Conservation (phyloP, 1,140 invertebrate genomes). For the Macrobrachium nipponense region DNA sequence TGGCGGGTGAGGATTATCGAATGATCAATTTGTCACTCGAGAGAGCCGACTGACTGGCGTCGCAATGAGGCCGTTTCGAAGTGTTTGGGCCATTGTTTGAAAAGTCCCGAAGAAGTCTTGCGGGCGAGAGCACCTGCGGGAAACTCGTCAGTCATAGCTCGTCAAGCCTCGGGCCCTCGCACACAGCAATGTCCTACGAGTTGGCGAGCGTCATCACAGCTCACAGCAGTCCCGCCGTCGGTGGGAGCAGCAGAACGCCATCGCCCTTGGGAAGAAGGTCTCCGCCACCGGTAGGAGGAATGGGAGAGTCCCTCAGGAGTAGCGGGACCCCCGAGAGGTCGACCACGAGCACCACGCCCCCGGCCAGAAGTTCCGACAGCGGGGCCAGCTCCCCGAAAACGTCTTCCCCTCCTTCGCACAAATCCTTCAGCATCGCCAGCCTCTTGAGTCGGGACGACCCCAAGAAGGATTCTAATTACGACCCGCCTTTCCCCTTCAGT, state of each 20-base stretch:
- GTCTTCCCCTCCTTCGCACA: conserved; percentile 59
- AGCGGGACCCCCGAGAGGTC: conserved; percentile 43
- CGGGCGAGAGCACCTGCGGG: neutral
- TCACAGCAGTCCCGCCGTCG: conserved; percentile 34
- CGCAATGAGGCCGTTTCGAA: no score
- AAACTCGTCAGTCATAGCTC: neutral
- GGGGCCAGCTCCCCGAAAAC: conserved; percentile 54
- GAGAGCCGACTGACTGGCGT: no score
- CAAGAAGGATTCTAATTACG: conserved; percentile 52
- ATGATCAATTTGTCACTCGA: no score
- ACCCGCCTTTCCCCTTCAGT: conserved; percentile 49
- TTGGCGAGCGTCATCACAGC: conserved; percentile 46
- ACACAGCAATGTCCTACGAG: conserved; percentile 47
- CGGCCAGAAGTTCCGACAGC: conserved; percentile 49
- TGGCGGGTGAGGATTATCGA: no score
- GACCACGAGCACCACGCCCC: conserved; percentile 35
- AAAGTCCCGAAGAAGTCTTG: neutral
- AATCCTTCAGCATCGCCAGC: conserved; percentile 65
- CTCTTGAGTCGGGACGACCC: conserved; percentile 64
- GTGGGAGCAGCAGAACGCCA: conserved; percentile 34
- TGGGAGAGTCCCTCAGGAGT: conserved; percentile 24
- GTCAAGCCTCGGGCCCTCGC: neutral
- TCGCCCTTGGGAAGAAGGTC: conserved; percentile 36
- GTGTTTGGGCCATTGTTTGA: no score
- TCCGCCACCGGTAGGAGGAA: conserved; percentile 25